Evolutionary conservation across 2,113 vertebrate genomes (phyloP).

Genomic region (Macquaria australasica): DNA sequence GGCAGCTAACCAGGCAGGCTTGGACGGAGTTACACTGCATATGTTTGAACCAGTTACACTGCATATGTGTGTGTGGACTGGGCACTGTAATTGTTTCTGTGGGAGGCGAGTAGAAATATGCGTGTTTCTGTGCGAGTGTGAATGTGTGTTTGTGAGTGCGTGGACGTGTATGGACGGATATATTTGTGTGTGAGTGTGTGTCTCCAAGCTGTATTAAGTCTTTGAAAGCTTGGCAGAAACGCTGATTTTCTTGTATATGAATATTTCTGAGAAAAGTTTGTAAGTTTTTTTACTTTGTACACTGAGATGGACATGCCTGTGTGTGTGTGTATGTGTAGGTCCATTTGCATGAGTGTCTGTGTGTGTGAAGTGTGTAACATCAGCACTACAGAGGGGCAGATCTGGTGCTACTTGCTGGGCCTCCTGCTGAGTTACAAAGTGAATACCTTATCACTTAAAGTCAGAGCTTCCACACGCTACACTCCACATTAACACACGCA

Average conservation of each 20-base stretch:
- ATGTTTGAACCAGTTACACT: slow-evolving; percentile 38
- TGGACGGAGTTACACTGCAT: slow-evolving; percentile 48
- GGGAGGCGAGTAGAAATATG: slow-evolving; percentile 18
- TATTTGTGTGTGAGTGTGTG: slow-evolving; percentile 4
- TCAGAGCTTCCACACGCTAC: slow-evolving; percentile 69
- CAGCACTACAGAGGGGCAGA: slow-evolving; percentile 65
- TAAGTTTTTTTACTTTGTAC: slow-evolving; percentile 35
- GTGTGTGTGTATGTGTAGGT: neutral
- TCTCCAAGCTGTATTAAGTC: neutral
- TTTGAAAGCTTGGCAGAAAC: slow-evolving; percentile 14
- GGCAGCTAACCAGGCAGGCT: slow-evolving; percentile 39
- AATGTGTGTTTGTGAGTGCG: neutral
- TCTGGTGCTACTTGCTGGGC: slow-evolving; percentile 62
- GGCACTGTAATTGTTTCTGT: slow-evolving; percentile 28
- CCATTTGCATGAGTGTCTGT: slow-evolving; percentile 39
- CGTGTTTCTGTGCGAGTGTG: neutral
- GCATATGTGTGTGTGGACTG: slow-evolving; percentile 22
- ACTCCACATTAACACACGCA: slow-evolving; percentile 55
- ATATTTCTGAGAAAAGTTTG: slow-evolving; percentile 54
- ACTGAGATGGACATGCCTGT: neutral
- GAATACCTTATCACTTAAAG: slow-evolving; percentile 82
- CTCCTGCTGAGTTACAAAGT: slow-evolving; percentile 81
- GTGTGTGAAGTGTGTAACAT: slow-evolving; percentile 50
- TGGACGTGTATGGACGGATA: neutral
- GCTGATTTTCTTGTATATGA: slow-evolving; percentile 43